Base-by-base conservation (phyloP, 2,113 vertebrate species). In the Corythoichthys intestinalis region DNA sequence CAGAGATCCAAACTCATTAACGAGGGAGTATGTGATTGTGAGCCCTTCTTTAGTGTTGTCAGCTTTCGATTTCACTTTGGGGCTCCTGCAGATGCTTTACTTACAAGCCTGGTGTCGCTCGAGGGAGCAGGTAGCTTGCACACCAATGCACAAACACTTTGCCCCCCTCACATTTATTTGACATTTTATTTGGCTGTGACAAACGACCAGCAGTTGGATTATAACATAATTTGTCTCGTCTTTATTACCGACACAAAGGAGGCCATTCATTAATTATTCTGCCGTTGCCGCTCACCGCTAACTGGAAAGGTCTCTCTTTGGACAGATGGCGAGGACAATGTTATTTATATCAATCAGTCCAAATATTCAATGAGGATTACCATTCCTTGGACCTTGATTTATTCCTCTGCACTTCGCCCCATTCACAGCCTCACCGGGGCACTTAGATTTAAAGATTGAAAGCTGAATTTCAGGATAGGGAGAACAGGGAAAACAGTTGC, bases 171-270 rank as follows among this genome's bases (percentile, higher is more conserved):
- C 93, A 96, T 98, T 98, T 96, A 96, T 98, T 96, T 97, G 95
- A 98, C 96, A 97, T 98, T 98, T 98, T 99, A 97, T 98, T 98
- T 98, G 97, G 96, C 96, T 94, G 94, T 97, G 96, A 99, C 95
- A 96, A 98, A 98, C 95, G 95, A 97, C 94, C 95, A 95, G 95
- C 95, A 96, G 96, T 98, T 97, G 96, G 96, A 99, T 98, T 98
- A 98, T 96, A 98, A 98, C 95, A 96, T 99, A 95, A 97, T 98
- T 99, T 98, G 96, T 99, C 96, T 98, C 96, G 95, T 98, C 96
- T 99, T 98, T 98, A 98, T 98, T 98, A 97, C 95, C 94, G 93
- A 94, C 95, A 98, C 96, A 98, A 99, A 98, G 96, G 96, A 98
- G 96, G 97, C 94, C 94, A 96, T 96, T 97, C 97, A 98, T 98